These are phyloP conservation scores for Mythimna impura DNA, from an alignment of 2,888 invertebrate genomes.

Conservation along the genomic window DNA sequence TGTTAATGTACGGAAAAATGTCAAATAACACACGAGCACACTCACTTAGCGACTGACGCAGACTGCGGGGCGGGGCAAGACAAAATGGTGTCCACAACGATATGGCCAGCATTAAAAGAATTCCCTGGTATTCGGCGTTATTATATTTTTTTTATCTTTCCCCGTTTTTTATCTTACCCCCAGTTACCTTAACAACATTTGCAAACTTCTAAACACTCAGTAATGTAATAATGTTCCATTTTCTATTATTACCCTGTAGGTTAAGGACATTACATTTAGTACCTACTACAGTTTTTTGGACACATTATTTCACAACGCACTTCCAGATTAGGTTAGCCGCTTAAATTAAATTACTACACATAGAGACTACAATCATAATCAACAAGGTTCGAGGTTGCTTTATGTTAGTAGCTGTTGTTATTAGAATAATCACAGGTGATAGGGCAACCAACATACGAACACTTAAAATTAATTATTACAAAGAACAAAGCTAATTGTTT, in stretches of 20 bases:
- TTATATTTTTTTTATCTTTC: too few species aligned
- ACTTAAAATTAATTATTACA: too few species aligned
- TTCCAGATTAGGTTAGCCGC: neutral
- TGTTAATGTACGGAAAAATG: too few species aligned
- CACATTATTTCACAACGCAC: neutral
- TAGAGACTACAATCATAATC: neutral
- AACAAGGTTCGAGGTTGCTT: neutral
- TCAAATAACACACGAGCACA: too few species aligned
- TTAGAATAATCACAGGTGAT: neutral
- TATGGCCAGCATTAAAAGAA: too few species aligned
- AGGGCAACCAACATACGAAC: neutral
- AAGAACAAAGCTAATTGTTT: too few species aligned
- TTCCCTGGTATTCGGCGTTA: too few species aligned
- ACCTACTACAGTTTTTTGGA: neutral
- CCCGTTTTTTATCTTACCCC: too few species aligned
- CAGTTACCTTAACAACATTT: too few species aligned
- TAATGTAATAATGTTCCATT: neutral
- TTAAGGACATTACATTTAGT: neutral
- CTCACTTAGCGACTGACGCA: too few species aligned
- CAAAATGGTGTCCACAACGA: too few species aligned
- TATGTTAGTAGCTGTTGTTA: neutral
- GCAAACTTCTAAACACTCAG: neutral
- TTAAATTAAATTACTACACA: neutral
- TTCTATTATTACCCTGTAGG: neutral
- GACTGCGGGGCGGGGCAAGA: too few species aligned